Percentiles rank a stretch among this genome's conserved stretches.
Evolutionary conservation across 2,888 invertebrate species (phyloP).

Genomic region (Agrilus mali): DNA sequence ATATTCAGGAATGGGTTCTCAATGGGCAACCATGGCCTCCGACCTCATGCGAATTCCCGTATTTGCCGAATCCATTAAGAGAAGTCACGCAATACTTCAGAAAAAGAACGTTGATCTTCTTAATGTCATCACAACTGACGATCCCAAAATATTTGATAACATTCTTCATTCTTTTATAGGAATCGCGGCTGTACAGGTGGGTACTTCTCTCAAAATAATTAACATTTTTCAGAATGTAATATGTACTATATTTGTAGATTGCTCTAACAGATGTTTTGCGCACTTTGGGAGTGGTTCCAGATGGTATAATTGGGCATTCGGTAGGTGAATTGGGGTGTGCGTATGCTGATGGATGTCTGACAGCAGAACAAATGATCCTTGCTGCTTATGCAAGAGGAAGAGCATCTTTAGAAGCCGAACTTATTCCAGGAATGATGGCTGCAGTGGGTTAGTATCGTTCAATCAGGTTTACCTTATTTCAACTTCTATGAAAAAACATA

Average conservation of each 20-base stretch:
- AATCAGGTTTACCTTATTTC: too few relatives aligned
- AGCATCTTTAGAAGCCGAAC: conserved; percentile 55
- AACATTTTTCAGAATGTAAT: background rate
- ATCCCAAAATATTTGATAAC: conserved; percentile 45
- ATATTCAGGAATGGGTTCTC: conserved; percentile 65
- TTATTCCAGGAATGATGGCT: conserved; percentile 76
- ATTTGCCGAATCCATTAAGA: conserved; percentile 50
- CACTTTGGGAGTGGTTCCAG: conserved; percentile 48
- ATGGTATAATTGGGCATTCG: conserved; percentile 77
- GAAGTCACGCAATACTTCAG: conserved; percentile 42
- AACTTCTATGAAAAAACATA: too few relatives aligned
- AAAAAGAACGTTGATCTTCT: conserved; percentile 50
- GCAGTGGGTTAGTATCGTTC: conserved; percentile 57
- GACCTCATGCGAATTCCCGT: conserved; percentile 52
- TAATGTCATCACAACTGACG: conserved; percentile 45
- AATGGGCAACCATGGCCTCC: conserved; percentile 58
- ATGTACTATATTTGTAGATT: conserved; percentile 18
- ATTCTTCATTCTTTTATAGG: conserved; percentile 60
- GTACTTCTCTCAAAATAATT: background rate
- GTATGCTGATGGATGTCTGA: conserved; percentile 86
- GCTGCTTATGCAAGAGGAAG: conserved; percentile 73
- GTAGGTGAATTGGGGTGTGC: conserved; percentile 92
- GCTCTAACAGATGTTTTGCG: conserved; percentile 43
- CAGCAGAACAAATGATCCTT: conserved; percentile 74
- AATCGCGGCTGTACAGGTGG: conserved; percentile 53